Evolutionary conservation across 2,113 vertebrate genomes (phyloP).

Genomic region (Climacteris rufus): DNA sequence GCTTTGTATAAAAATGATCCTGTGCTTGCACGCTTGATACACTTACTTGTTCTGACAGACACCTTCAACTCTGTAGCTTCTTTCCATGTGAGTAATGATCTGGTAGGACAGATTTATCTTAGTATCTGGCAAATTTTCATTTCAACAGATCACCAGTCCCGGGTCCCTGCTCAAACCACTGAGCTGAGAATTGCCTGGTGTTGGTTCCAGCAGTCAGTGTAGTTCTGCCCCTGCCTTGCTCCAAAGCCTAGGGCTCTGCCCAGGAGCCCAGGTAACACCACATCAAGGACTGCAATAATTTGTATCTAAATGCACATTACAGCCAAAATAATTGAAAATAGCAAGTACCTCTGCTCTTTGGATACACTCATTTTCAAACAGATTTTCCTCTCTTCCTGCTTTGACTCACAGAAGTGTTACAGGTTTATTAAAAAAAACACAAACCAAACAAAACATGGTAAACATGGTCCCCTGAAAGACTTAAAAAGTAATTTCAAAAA

Average conservation of each 20-base stretch:
- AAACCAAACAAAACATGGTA: not conserved
- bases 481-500: not conserved
- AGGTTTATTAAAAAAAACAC: not conserved
- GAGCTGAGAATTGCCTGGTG: not conserved
- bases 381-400: not conserved
- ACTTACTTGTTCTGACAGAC: not conserved
- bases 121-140: not conserved
- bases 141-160: constrained; percentile 58
- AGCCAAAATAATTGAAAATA: not conserved
- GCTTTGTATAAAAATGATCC: not conserved
- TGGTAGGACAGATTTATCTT: not conserved
- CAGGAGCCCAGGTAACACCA: not conserved
- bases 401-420: not conserved
- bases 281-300: not conserved
- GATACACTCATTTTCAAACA: not conserved
- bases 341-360: not conserved
- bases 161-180: not conserved
- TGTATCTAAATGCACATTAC: not conserved
- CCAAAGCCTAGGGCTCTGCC: not conserved
- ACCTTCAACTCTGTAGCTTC: not conserved
- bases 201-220: constrained; percentile 55
- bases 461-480: not conserved
- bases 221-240: not conserved
- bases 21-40: not conserved
- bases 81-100: not conserved